Conservation (phyloP, 2,888 invertebrate species). For the Pollenia amentaria region DNA sequence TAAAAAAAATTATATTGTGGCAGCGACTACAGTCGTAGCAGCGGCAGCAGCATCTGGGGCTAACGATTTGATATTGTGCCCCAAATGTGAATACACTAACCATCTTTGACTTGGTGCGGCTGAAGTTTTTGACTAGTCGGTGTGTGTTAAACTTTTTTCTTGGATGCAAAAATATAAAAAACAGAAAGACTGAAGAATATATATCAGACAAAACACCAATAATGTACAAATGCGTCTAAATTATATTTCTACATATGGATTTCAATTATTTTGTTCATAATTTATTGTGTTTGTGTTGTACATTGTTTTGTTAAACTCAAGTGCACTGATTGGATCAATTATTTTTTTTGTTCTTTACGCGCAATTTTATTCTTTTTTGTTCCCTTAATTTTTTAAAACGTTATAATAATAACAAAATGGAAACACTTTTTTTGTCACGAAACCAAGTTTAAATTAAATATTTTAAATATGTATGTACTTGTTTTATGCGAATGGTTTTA, state of each 20-base stretch:
- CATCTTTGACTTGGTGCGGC: slow-evolving; percentile 32
- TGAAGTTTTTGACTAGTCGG: slow-evolving; percentile 32
- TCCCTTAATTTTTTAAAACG: too few species aligned
- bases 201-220: slow-evolving; percentile 25
- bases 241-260: not conserved
- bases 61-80: not conserved
- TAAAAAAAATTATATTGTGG: slow-evolving; percentile 32
- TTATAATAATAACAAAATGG: too few species aligned
- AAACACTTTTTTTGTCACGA: too few species aligned
- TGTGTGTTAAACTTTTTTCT: not conserved
- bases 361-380: too few species aligned
- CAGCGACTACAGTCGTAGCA: slow-evolving; percentile 26
- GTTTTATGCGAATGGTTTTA: too few species aligned
- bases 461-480: too few species aligned
- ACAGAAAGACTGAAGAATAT: slow-evolving; percentile 16
- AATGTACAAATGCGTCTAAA: slow-evolving; percentile 17
- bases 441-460: too few species aligned
- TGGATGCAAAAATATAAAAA: slow-evolving; percentile 30
- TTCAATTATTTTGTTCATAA: not conserved
- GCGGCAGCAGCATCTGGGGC: slow-evolving; percentile 2
- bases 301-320: too few species aligned
- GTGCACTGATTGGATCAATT: too few species aligned
- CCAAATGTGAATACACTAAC: not conserved
- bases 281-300: too few species aligned
- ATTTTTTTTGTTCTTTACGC: too few species aligned